Conservation (phyloP, 2,888 invertebrate species). For the Eledona agricola region DNA sequence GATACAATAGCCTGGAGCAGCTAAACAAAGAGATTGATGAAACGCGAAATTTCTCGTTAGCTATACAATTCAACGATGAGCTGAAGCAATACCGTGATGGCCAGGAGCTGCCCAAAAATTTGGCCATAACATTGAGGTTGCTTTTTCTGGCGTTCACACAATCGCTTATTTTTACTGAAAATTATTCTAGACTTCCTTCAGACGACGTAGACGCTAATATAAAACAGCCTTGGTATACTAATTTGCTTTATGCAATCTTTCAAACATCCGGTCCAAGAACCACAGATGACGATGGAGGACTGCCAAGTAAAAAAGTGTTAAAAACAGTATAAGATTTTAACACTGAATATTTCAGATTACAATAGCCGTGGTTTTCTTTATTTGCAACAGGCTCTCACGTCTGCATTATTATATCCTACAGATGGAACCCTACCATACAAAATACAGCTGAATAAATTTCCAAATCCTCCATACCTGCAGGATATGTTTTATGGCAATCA, state of each 20-base stretch:
- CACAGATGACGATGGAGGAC: constrained; percentile 11
- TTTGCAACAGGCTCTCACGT: constrained; percentile 64
- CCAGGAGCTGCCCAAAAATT: constrained; percentile 61
- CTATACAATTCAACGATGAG: constrained; percentile 68
- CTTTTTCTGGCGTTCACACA: not conserved
- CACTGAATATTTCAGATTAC: constrained; percentile 25
- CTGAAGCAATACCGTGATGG: constrained; percentile 52
- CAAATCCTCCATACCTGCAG: constrained; percentile 72
- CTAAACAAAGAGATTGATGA: constrained; percentile 1
- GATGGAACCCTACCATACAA: no score
- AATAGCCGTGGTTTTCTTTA: constrained; percentile 70
- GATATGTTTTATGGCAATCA: constrained; percentile 70
- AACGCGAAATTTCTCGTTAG: constrained; percentile 46
- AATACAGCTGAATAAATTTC: constrained; percentile 68
- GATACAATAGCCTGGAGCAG: not conserved
- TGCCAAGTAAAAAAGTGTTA: constrained; percentile 2
- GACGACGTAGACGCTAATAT: constrained; percentile 1
- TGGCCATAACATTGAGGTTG: constrained; percentile 65
- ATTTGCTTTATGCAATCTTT: constrained; percentile 63
- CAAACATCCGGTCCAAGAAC: constrained; percentile 48
- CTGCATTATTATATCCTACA: no score
- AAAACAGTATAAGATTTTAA: not conserved
- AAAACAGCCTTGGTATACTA: constrained; percentile 72
- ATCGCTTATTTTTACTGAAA: not conserved
- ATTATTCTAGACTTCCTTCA: constrained; percentile 21